A percentile compares a stretch with the other conserved stretches of the same genome.
phyloP scores from a whole-genome alignment of 2,797 vertebrate species.

The Ctenopoma multispine region DNA sequence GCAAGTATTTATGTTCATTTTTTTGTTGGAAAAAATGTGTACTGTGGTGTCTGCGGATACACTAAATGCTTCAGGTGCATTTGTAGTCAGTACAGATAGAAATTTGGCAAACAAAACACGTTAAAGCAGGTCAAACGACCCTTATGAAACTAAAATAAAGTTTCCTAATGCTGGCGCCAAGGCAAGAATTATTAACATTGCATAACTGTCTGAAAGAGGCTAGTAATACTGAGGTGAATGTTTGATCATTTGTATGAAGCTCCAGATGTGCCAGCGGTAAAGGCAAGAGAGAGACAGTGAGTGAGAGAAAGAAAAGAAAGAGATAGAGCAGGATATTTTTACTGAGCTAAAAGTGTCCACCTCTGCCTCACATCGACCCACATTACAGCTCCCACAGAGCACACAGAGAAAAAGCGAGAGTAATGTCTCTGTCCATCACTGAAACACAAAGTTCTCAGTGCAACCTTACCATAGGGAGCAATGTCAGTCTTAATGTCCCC shows the following conservation, averaged over 20 bases:
- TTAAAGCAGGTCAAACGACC: slow-evolving; percentile 52
- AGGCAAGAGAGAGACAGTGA: slow-evolving; percentile 25
- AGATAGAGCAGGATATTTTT: slow-evolving; percentile 79
- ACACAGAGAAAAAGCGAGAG: slow-evolving; percentile 47
- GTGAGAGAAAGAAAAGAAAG: slow-evolving; percentile 45
- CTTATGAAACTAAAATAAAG: slow-evolving; percentile 48
- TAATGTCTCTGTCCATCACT: slow-evolving; percentile 61
- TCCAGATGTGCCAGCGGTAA: slow-evolving; percentile 57
- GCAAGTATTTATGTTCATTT: neutral
- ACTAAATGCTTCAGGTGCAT: slow-evolving; percentile 7
- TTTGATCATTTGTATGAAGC: slow-evolving; percentile 27
- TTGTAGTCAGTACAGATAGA: slow-evolving; percentile 11
- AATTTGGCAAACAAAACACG: slow-evolving; percentile 30
- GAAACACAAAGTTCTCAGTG: slow-evolving; percentile 50
- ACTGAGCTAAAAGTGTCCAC: slow-evolving; percentile 82
- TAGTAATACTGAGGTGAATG: slow-evolving; percentile 21
- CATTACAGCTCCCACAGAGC: slow-evolving; percentile 76
- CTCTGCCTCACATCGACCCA: slow-evolving; percentile 82
- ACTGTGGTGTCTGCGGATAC: neutral
- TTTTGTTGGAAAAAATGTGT: slow-evolving; percentile 29
- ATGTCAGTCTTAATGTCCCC: slow-evolving; percentile 53
- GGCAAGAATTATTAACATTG: slow-evolving; percentile 29
- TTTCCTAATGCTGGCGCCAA: slow-evolving; percentile 15
- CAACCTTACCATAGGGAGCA: slow-evolving; percentile 49
- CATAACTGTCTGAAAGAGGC: slow-evolving; percentile 41